These are phyloP conservation scores for Gymnocheta viridis DNA, from an alignment of 2,888 invertebrate genomes.

Conservation along the genomic window DNA sequence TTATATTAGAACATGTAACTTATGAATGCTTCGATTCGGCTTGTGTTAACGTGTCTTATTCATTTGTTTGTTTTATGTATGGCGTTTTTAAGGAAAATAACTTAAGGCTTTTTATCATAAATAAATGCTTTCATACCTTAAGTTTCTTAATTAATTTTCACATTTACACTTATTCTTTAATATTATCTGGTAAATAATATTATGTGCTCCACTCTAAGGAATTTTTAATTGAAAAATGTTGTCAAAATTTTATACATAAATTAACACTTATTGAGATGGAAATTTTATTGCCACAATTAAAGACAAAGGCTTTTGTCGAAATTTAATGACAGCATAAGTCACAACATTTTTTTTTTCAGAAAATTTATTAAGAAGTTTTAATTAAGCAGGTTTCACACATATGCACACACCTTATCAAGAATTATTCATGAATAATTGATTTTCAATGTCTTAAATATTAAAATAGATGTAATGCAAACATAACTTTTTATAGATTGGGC, in stretches of 20 bases:
- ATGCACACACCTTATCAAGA: neutral
- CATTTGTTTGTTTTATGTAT: neutral
- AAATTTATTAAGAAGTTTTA: neutral
- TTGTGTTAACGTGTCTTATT: neutral
- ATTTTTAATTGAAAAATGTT: slow-evolving; percentile 23
- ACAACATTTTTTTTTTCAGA: neutral
- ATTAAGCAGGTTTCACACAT: neutral
- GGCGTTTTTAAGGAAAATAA: neutral
- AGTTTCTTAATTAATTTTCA: slow-evolving; percentile 12
- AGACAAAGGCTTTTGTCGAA: neutral
- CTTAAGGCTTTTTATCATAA: slow-evolving; percentile 34
- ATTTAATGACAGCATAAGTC: slow-evolving; percentile 16
- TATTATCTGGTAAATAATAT: slow-evolving; percentile 14
- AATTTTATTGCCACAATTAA: neutral
- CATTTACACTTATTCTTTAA: neutral
- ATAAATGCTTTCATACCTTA: slow-evolving; percentile 1
- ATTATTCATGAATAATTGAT: too few relatives aligned
- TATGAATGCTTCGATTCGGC: neutral
- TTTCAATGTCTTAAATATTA: too few relatives aligned
- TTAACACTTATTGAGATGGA: slow-evolving; percentile 15
- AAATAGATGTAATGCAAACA: too few relatives aligned
- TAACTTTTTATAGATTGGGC: too few relatives aligned
- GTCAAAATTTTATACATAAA: slow-evolving; percentile 33
- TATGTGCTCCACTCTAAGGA: neutral
- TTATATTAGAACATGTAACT: slow-evolving; percentile 15